Evolutionary conservation across 2,113 vertebrate genomes (phyloP).

Genomic region (Myotis yumanensis): DNA sequence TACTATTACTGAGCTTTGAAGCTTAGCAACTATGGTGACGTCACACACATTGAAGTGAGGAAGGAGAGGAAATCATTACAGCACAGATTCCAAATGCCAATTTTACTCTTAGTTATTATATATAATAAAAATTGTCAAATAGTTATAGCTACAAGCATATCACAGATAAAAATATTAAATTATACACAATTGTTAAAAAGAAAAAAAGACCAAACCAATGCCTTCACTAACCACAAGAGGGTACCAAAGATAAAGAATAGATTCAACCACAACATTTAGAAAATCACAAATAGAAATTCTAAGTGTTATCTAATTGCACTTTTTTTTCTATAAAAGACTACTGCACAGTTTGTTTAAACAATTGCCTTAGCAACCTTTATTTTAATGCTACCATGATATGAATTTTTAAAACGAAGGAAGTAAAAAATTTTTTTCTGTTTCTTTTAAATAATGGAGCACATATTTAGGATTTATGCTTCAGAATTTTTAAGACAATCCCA

Average conservation of each 20-base stretch:
- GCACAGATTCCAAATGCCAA: background rate
- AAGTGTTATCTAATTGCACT: background rate
- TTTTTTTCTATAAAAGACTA: conserved; percentile 1
- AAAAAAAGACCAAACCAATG: background rate
- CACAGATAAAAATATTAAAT: background rate
- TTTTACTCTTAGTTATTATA: background rate
- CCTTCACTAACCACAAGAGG: background rate
- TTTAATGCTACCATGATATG: background rate
- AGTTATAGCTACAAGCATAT: background rate
- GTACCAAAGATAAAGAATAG: conserved; percentile 10
- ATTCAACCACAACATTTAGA: background rate
- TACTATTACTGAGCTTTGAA: background rate
- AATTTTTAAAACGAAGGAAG: background rate
- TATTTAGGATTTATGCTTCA: conserved; percentile 35
- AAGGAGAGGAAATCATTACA: background rate
- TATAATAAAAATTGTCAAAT: background rate
- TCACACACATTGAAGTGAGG: background rate
- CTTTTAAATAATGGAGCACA: background rate
- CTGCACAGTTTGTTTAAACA: background rate
- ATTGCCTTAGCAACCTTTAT: background rate
- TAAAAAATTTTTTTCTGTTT: background rate
- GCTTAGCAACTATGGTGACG: background rate
- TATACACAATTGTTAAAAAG: background rate
- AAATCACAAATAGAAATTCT: background rate
- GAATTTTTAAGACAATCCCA: background rate